Evolutionary conservation across 1,140 invertebrate genomes (phyloP), one percentile per base, ranked within the genome.

Genomic region (Anastrepha obliqua): DNA sequence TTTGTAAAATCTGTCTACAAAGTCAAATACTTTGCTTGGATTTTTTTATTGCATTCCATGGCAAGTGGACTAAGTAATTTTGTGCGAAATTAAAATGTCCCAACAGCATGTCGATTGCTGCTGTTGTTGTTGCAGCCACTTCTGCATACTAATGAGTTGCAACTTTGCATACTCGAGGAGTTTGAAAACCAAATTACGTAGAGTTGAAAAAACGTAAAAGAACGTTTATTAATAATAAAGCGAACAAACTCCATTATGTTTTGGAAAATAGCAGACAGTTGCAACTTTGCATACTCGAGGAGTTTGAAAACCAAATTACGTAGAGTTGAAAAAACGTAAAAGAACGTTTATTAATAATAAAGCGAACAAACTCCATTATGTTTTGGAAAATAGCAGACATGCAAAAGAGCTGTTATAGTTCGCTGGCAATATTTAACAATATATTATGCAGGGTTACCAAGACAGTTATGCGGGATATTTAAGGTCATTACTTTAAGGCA

Each of bases 41-140:
- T 58, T 81, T 81, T 81, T 81, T 62, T 55, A 55, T 81, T 51
- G 47, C 47, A n/a, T 81, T 81, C 17, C 15, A 47, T 81, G 9
- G 15, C 20, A 81, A 81, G 74, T 81, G 47, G 9, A 51, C 17
- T 81, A 81, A 81, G 74, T 81, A 81, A 81, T 81, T 81, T 81
- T 81, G 74, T 81, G 51, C 44, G n/a, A 81, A 81, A 81, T 81
- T 81, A 81, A 81, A 81, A 81, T 81, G 74, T 81, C 74, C 74
- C 74, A 81, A 8, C 74, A 81, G 74, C 74, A 81, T 51, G 8
- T 81, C 74, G 74, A 81, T 47, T 81, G 8, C 60, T 62, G 60
- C 6, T 62, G 60, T 13, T 62, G 60, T n/a, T n/a, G 60, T 17
- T 55, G 20, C 42, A 51, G 47, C 44, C 74, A 58, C 4, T 55